Base-by-base conservation (phyloP, 2,797 vertebrate genomes). In the Alca torda region DNA sequence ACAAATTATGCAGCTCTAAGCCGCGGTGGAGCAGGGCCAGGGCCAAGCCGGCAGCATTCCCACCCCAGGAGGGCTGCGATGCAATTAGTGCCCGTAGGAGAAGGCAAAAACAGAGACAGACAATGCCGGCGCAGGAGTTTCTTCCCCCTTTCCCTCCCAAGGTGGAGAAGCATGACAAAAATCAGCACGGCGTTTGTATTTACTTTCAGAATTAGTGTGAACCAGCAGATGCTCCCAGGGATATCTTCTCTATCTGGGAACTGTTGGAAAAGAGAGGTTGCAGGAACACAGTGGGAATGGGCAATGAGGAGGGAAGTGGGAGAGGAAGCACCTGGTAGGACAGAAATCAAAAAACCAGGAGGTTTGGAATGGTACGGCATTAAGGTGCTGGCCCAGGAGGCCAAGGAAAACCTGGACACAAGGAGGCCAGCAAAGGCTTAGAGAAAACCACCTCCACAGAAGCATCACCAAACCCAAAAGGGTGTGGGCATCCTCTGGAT, bases 111-210 rank as follows among this genome's bases (percentile, higher is more conserved):
- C 70, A 70, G n/a, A 48, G 67, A 73, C n/a, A 50, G 63, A 39
- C 30, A 68, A 6, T 2, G 48, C 3, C 0, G 0, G 50, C 1
- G 1, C 43, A 50, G 23, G 61, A n/a, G 82, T 46, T 74, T 75
- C 57, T 59, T 18, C 33, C 74, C 37, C 19, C 23, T 57, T 75
- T 87, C 50, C 70, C 25, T 50, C 63, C 68, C 20, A 2, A 46
- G 46, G 43, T 37, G 46, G 37, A 43, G 73, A 64, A 86, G 26
- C 45, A 8, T 3, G 33, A 30, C n/a, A 33, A 39, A 74, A 50
- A 37, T 9, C 57, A 57, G 57, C 21, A 46, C 2, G 2, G 73
- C 0, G 0, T 28, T 8, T 48, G 51, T 31, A 15, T 56, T 37
- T 64, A 19, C 24, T 45, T 54, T 39, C 35, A 14, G 46, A 35